Conservation (phyloP, 1,140 invertebrate species). For the Drosophila kurseongensis region DNA sequence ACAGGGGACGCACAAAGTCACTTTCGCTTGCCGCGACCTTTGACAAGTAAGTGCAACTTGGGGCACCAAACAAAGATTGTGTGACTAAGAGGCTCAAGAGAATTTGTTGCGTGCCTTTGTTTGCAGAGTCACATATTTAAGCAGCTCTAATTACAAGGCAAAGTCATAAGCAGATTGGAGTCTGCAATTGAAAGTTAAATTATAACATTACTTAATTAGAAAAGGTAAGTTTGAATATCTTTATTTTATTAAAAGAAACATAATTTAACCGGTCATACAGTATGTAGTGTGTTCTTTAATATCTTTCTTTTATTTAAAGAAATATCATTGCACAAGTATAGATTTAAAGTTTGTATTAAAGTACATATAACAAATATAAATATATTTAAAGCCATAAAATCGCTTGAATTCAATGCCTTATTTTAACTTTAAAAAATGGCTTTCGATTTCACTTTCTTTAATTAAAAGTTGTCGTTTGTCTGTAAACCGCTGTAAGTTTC, state of each 20-base stretch:
- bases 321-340: too few species aligned
- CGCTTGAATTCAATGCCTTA: too few species aligned
- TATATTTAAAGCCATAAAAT: too few species aligned
- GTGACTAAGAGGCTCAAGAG: background rate
- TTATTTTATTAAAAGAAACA: too few species aligned
- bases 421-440: background rate
- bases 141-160: background rate
- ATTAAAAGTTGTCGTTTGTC: constrained; percentile 11
- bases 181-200: too few species aligned
- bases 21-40: constrained; percentile 77
- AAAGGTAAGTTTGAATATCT: too few species aligned
- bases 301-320: too few species aligned
- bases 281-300: too few species aligned
- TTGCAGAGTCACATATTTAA: background rate
- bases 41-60: constrained; percentile 68
- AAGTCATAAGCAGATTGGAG: background rate
- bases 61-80: constrained; percentile 12
- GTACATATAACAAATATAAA: too few species aligned
- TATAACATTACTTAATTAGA: too few species aligned
- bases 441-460: constrained; percentile 24
- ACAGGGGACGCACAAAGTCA: constrained; percentile 47
- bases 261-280: too few species aligned
- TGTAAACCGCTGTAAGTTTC: background rate
- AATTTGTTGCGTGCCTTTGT: background rate
- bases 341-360: too few species aligned